phyloP scores from a whole-genome alignment of 2,113 vertebrate genomes.

The Drymodes brunneopygia region DNA sequence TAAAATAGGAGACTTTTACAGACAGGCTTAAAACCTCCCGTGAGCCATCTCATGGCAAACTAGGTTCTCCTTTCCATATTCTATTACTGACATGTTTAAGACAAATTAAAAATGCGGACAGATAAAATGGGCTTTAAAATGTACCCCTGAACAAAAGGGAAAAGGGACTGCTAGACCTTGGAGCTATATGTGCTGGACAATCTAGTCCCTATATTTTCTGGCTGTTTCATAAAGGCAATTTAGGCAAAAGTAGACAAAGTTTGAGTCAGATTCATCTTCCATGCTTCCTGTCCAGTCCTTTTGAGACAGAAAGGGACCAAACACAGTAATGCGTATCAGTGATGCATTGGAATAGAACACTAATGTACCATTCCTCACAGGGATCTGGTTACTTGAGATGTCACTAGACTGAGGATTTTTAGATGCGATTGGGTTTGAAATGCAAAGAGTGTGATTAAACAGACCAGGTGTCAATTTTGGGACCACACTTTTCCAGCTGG shows the following conservation, averaged over 20 bases:
- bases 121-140: not conserved
- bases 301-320: not conserved
- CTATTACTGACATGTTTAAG: not conserved
- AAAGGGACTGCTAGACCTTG: not conserved
- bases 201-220: not conserved
- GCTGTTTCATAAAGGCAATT: not conserved
- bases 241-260: not conserved
- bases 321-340: rapidly evolving
- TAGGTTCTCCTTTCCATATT: not conserved
- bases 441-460: not conserved
- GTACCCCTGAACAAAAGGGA: not conserved
- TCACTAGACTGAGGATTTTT: not conserved
- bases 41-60: not conserved
- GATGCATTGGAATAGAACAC: not conserved
- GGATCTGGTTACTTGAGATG: not conserved
- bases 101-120: not conserved
- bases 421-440: not conserved
- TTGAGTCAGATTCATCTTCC: not conserved
- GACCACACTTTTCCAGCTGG: not conserved
- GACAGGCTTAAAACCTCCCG: not conserved
- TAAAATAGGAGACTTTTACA: not conserved
- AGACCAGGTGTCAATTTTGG: not conserved
- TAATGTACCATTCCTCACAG: not conserved
- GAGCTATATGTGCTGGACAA: not conserved
- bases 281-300: not conserved